Evolutionary conservation across 2,888 invertebrate species (phyloP).

Genomic region (Melanchra persicariae): DNA sequence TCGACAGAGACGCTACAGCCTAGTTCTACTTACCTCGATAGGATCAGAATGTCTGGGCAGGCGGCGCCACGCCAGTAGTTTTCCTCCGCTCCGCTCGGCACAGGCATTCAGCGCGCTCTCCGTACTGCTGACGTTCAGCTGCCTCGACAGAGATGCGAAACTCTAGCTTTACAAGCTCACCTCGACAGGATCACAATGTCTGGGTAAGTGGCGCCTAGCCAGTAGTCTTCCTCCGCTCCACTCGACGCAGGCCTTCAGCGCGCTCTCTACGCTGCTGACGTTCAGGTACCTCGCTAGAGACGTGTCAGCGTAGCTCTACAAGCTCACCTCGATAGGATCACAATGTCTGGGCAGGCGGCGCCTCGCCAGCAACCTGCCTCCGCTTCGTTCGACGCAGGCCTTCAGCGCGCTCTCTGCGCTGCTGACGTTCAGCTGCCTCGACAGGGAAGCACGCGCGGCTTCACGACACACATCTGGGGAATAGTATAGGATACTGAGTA

Average conservation of each 20-base stretch:
- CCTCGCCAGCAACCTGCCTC: slow-evolving; percentile 92
- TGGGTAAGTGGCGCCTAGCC: slow-evolving; percentile 92
- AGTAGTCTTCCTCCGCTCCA: slow-evolving; percentile 92
- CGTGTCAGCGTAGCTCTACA: slow-evolving; percentile 84
- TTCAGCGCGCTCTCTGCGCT: slow-evolving; percentile 93
- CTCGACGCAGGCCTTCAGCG: slow-evolving; percentile 91
- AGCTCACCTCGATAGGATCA: slow-evolving; percentile 90
- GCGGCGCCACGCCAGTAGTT: no score
- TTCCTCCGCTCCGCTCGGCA: no score
- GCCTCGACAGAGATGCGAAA: no score
- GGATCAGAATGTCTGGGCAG: no score
- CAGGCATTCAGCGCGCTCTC: no score
- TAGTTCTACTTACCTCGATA: no score
- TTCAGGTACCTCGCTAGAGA: slow-evolving; percentile 67
- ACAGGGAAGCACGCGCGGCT: slow-evolving; percentile 88
- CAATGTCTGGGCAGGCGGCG: slow-evolving; percentile 93
- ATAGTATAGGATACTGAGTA: neutral
- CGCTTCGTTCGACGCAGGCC: slow-evolving; percentile 91
- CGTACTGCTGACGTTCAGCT: no score
- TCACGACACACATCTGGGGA: slow-evolving; percentile 91
- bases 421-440: slow-evolving; percentile 88
- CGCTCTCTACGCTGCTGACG: slow-evolving; percentile 70
- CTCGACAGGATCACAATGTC: slow-evolving; percentile 92
- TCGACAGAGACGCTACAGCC: no score
- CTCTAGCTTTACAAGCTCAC: slow-evolving; percentile 85